Evolutionary conservation across 2,797 vertebrate genomes (phyloP).

Genomic region (Numenius phaeopus): DNA sequence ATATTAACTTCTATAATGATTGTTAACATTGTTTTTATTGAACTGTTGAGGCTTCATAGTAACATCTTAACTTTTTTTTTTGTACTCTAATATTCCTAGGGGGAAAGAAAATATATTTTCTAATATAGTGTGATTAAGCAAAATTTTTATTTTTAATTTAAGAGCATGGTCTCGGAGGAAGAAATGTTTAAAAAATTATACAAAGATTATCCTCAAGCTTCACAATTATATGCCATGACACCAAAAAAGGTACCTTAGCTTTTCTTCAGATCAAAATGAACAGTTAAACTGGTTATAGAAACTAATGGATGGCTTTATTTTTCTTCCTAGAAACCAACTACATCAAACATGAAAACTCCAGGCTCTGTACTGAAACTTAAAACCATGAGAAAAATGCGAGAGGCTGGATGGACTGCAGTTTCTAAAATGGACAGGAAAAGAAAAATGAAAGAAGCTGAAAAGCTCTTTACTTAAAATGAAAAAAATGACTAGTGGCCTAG

Average conservation of each 20-base stretch:
- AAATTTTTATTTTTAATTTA: slow-evolving; percentile 53
- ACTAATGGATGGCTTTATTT: slow-evolving; percentile 18
- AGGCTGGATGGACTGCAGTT: slow-evolving; percentile 89
- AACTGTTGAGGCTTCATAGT: neutral
- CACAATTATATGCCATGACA: slow-evolving; percentile 25
- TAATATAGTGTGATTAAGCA: neutral
- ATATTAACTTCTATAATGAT: neutral
- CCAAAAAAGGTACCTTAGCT: slow-evolving; percentile 81
- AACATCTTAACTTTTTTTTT: neutral
- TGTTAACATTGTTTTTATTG: neutral
- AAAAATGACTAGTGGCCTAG: neutral
- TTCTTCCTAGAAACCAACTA: slow-evolving; percentile 71
- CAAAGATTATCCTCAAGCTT: slow-evolving; percentile 57
- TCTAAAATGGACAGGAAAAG: slow-evolving; percentile 87
- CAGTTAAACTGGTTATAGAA: neutral
- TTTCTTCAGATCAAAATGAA: slow-evolving; percentile 16
- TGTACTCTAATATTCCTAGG: neutral
- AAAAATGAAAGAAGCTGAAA: slow-evolving; percentile 85
- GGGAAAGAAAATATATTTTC: neutral
- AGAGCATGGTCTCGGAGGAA: slow-evolving; percentile 82
- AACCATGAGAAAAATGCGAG: slow-evolving; percentile 87
- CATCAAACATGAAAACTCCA: slow-evolving; percentile 78
- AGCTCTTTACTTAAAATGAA: slow-evolving; percentile 86
- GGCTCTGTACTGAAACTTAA: slow-evolving; percentile 83
- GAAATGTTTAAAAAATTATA: slow-evolving; percentile 63